A percentile compares a stretch with the other conserved stretches of the same genome.
Evolutionary conservation across 2,888 invertebrate genomes (phyloP).

Genomic region (Eupithecia vulgata): DNA sequence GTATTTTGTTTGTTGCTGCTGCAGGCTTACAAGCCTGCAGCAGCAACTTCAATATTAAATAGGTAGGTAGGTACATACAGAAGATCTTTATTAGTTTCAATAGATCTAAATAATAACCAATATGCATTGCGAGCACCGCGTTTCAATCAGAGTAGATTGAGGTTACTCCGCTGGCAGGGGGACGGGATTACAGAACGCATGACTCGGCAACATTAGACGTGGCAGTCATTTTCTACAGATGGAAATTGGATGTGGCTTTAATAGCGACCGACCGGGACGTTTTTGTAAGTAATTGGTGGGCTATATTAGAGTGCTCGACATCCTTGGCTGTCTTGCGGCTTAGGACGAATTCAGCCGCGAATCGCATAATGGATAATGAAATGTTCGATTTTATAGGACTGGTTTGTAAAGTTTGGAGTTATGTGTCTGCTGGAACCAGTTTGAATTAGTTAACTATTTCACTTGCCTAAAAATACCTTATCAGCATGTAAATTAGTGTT

Average conservation of each 20-base stretch:
- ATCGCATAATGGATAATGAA: conserved; percentile 21
- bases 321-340: conserved; percentile 32
- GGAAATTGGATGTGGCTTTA: conserved; percentile 71
- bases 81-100: conserved; percentile 3
- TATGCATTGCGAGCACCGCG: conserved; percentile 69
- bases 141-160: conserved; percentile 78
- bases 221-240: conserved; percentile 69
- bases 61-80: not conserved
- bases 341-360: conserved; percentile 24
- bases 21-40: not conserved
- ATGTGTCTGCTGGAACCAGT: not conserved
- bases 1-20: no score
- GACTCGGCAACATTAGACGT: conserved; percentile 73
- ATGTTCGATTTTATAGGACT: conserved; percentile 27
- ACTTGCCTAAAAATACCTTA: not conserved
- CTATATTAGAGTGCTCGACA: conserved; percentile 43
- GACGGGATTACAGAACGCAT: conserved; percentile 72
- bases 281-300: conserved; percentile 60
- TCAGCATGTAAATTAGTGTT: not conserved
- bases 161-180: conserved; percentile 49
- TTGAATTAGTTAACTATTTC: not conserved
- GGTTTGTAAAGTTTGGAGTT: not conserved
- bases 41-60: no score
- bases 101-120: conserved; percentile 48
- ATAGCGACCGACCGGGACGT: conserved; percentile 57